These are phyloP conservation scores for Cerastis rubricosa DNA, from an alignment of 2,888 invertebrate species.

Conservation along the genomic window DNA sequence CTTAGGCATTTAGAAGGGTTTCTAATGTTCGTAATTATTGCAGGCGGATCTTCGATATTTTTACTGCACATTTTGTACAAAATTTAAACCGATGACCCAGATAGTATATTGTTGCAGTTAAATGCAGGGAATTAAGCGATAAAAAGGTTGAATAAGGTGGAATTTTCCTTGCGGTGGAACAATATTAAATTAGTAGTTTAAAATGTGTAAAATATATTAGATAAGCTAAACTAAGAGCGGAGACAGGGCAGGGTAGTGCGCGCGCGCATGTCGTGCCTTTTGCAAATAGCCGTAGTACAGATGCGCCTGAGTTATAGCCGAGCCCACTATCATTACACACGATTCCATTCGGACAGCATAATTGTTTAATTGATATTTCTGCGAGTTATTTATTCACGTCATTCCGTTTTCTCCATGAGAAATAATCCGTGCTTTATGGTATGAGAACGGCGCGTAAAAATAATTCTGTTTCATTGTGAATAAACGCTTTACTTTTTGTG, in stretches of 20 bases:
- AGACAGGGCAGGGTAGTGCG: slow-evolving; percentile 58
- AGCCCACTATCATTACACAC: slow-evolving; percentile 90
- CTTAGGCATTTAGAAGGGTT: slow-evolving; percentile 51
- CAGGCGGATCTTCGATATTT: slow-evolving; percentile 43
- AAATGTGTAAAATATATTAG: slow-evolving; percentile 50
- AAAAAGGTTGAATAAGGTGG: slow-evolving; percentile 19
- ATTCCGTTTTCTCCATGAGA: slow-evolving; percentile 87
- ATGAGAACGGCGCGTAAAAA: slow-evolving; percentile 63
- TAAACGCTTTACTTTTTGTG: slow-evolving; percentile 35
- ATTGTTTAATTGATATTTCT: slow-evolving; percentile 92
- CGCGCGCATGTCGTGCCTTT: slow-evolving; percentile 86
- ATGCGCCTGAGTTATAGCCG: slow-evolving; percentile 90
- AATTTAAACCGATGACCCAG: slow-evolving; percentile 25
- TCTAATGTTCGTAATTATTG: slow-evolving; percentile 60
- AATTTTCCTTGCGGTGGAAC: slow-evolving; percentile 23
- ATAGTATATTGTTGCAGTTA: slow-evolving; percentile 19
- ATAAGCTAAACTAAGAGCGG: slow-evolving; percentile 44
- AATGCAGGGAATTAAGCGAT: slow-evolving; percentile 30
- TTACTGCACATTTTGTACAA: slow-evolving; percentile 33
- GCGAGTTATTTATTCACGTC: slow-evolving; percentile 91
- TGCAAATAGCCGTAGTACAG: slow-evolving; percentile 90
- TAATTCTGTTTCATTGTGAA: slow-evolving; percentile 56
- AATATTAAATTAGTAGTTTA: slow-evolving; percentile 38
- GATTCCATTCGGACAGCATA: slow-evolving; percentile 91
- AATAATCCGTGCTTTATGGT: slow-evolving; percentile 84